Evolutionary conservation across 1,140 invertebrate species (phyloP).

Genomic region (Meloidogyne floridensis): DNA sequence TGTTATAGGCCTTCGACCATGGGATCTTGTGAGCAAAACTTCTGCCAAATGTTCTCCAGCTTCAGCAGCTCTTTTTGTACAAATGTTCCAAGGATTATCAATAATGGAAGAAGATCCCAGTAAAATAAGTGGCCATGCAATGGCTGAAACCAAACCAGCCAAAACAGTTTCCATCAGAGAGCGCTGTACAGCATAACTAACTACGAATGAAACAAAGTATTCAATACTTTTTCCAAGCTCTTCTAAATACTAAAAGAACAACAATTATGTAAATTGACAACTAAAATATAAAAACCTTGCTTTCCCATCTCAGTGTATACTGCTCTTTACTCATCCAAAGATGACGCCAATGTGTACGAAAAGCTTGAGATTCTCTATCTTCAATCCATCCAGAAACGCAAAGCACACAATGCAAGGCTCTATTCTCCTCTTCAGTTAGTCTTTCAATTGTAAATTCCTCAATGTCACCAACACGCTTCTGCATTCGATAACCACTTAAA

Average conservation of each 20-base stretch:
- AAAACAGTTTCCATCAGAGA: conserved; percentile 77
- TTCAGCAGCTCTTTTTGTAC: conserved; percentile 73
- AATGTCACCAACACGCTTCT: conserved; percentile 68
- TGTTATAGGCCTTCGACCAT: conserved; percentile 76
- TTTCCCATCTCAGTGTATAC: conserved; percentile 76
- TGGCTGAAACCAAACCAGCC: conserved; percentile 73
- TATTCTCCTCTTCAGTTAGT: conserved; percentile 52
- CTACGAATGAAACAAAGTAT: conserved; percentile 73
- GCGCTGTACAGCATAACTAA: conserved; percentile 75
- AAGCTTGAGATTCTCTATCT: conserved; percentile 51
- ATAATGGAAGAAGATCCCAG: conserved; percentile 73
- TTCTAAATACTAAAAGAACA: conserved; percentile 18
- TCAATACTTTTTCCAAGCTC: conserved; percentile 70
- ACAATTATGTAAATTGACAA: not conserved
- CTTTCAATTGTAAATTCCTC: conserved; percentile 69
- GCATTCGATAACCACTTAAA: conserved; percentile 68
- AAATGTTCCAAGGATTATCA: conserved; percentile 79
- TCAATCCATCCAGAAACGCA: conserved; percentile 63
- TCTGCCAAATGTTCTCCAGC: conserved; percentile 75
- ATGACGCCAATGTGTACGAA: conserved; percentile 69
- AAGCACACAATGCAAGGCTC: conserved; percentile 36
- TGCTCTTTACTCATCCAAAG: conserved; percentile 74
- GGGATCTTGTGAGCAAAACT: conserved; percentile 71
- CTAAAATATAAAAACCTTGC: conserved; percentile 62
- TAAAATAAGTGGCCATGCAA: conserved; percentile 75